Percentiles rank a stretch among this genome's conserved stretches.
Conservation (phyloP, 2,888 invertebrate species). For the Siphlonurus alternatus region DNA sequence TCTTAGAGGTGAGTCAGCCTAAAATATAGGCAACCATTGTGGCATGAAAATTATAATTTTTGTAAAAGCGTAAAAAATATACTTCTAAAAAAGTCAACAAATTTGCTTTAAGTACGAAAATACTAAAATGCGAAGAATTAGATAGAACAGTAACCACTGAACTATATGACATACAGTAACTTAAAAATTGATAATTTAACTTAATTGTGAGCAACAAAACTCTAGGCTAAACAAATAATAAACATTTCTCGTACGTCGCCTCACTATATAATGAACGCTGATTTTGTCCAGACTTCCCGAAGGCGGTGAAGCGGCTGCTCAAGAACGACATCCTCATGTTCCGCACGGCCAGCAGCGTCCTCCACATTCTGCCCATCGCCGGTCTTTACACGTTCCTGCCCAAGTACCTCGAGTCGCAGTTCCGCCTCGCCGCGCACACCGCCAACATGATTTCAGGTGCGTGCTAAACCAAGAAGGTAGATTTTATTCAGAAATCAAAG, state of each 20-base stretch:
- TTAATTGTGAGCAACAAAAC: too few relatives aligned
- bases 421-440: constrained; percentile 70
- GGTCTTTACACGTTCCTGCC: constrained; percentile 86
- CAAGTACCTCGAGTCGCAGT: constrained; percentile 85
- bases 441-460: constrained; percentile 80
- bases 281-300: constrained; percentile 45
- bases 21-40: too few relatives aligned
- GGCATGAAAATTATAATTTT: not conserved
- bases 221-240: too few relatives aligned
- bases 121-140: too few relatives aligned
- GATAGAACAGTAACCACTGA: too few relatives aligned
- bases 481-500: too few relatives aligned
- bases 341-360: constrained; percentile 76
- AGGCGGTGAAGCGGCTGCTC: constrained; percentile 59
- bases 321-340: constrained; percentile 85
- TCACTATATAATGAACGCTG: not conserved
- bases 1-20: constrained; percentile 28
- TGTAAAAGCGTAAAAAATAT: not conserved
- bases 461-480: constrained; percentile 10
- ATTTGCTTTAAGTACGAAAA: too few relatives aligned
- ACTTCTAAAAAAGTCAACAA: too few relatives aligned
- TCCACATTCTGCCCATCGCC: constrained; percentile 79
- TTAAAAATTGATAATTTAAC: too few relatives aligned
- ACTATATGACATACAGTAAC: too few relatives aligned
- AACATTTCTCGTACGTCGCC: not conserved